Percentiles rank a stretch among this genome's conserved stretches.
phyloP scores from a whole-genome alignment of 2,797 vertebrate genomes.

The Heliangelus exortis region DNA sequence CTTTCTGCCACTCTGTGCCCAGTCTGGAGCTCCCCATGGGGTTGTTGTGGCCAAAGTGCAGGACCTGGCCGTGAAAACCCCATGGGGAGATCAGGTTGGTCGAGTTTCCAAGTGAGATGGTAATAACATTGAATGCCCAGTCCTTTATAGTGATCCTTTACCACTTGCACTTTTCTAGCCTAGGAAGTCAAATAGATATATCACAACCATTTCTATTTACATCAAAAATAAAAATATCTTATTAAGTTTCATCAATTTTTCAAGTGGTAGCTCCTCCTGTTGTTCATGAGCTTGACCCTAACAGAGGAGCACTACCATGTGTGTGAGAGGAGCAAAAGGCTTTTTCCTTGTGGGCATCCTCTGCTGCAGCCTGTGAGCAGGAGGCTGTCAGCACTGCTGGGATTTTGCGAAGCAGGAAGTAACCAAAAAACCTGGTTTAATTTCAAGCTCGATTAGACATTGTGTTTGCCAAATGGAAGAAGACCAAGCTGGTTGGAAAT shows the following conservation, averaged over 20 bases:
- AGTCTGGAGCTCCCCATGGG: too few relatives aligned
- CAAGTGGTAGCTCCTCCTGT: background rate
- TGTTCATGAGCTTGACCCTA: background rate
- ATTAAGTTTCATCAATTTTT: background rate
- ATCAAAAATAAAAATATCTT: background rate
- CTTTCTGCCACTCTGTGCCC: too few relatives aligned
- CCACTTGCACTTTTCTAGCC: background rate
- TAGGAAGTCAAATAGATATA: background rate
- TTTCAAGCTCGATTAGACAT: constrained; percentile 64
- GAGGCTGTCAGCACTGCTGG: constrained; percentile 11
- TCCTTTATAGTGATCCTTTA: background rate
- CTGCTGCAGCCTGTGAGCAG: background rate
- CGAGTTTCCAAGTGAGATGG: background rate
- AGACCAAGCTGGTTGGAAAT: constrained; percentile 45
- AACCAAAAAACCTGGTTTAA: constrained; percentile 64
- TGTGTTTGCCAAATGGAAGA: constrained; percentile 56
- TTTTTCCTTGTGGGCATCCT: background rate
- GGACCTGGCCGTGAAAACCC: too few relatives aligned
- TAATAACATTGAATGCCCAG: background rate
- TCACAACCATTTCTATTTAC: background rate
- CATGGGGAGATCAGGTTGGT: too few relatives aligned
- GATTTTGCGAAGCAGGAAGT: constrained; percentile 51
- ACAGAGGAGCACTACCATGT: background rate
- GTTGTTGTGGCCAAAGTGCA: too few relatives aligned
- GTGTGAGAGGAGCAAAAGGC: background rate